A percentile compares a stretch with the other conserved stretches of the same genome.
Evolutionary conservation across 2,113 vertebrate genomes (phyloP).

Genomic region (Lycaon pictus): DNA sequence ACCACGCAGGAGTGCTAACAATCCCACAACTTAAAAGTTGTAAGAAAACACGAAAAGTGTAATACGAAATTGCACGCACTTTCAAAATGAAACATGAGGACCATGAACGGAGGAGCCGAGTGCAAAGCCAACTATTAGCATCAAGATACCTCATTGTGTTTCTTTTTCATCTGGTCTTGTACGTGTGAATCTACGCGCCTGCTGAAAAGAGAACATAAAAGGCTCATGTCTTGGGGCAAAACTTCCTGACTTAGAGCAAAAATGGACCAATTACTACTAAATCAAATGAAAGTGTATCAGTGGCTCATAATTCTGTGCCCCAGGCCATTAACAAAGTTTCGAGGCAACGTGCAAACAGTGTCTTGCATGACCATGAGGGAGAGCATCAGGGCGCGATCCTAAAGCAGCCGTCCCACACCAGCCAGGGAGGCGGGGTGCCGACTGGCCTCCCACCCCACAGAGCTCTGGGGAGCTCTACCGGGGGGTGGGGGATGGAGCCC

Average conservation of each 20-base stretch:
- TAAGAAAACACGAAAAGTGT: not conserved
- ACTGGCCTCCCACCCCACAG: not conserved
- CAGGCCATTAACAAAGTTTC: not conserved
- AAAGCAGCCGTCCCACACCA: rapidly evolving
- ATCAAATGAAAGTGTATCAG: not conserved
- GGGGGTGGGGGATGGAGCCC: too few species aligned
- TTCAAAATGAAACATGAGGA: not conserved
- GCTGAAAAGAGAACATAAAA: not conserved
- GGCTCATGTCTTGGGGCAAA: not conserved
- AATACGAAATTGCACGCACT: not conserved
- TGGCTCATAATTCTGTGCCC: not conserved
- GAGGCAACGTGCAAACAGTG: not conserved
- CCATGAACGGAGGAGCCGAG: not conserved
- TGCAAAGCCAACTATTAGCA: not conserved
- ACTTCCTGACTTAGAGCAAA: not conserved
- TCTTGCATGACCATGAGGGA: too few species aligned
- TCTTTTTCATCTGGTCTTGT: not conserved
- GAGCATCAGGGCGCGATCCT: not conserved
- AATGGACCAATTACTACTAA: not conserved
- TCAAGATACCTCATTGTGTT: rapidly evolving
- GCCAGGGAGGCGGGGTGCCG: rapidly evolving
- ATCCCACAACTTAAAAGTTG: not conserved
- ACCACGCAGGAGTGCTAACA: not conserved
- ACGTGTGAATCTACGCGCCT: not conserved
- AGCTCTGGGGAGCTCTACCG: rapidly evolving